Conservation (phyloP, 2,797 vertebrate genomes). For the Rallus crepitans region DNA sequence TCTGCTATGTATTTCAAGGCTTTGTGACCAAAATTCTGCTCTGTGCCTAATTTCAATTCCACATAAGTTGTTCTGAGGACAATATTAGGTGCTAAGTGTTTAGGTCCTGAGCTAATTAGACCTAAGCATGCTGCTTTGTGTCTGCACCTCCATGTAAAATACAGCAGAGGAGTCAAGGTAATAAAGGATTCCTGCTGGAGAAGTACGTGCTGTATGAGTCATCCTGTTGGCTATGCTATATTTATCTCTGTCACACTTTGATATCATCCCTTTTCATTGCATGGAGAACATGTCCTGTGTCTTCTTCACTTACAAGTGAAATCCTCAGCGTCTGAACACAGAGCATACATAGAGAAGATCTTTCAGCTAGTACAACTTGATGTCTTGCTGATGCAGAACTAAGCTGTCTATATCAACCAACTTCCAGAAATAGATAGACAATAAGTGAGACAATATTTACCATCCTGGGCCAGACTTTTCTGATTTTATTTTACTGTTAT, state of each 20-base stretch:
- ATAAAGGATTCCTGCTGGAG: not conserved
- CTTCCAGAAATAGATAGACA: not conserved
- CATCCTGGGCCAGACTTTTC: not conserved
- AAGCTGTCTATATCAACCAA: not conserved
- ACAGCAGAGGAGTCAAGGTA: not conserved
- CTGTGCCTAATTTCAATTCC: not conserved
- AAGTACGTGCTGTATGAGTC: slow-evolving; percentile 9
- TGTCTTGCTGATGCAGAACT: not conserved
- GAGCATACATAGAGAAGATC: not conserved
- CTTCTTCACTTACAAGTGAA: not conserved
- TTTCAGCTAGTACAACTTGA: not conserved
- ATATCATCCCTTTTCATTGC: not conserved
- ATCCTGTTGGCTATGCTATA: not conserved
- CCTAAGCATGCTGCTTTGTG: not conserved
- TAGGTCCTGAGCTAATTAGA: not conserved
- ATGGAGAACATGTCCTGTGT: not conserved
- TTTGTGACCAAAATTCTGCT: not conserved
- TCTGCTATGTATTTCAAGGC: accelerated
- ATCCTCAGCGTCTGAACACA: not conserved
- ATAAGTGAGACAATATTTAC: not conserved
- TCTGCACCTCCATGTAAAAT: not conserved
- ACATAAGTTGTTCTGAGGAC: not conserved
- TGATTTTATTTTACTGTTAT: not conserved
- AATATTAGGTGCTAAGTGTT: not conserved
- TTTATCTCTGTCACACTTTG: slow-evolving; percentile 9